These are phyloP conservation scores for Ophiodon elongatus DNA, from an alignment of 2,113 vertebrate genomes.

Conservation along the genomic window DNA sequence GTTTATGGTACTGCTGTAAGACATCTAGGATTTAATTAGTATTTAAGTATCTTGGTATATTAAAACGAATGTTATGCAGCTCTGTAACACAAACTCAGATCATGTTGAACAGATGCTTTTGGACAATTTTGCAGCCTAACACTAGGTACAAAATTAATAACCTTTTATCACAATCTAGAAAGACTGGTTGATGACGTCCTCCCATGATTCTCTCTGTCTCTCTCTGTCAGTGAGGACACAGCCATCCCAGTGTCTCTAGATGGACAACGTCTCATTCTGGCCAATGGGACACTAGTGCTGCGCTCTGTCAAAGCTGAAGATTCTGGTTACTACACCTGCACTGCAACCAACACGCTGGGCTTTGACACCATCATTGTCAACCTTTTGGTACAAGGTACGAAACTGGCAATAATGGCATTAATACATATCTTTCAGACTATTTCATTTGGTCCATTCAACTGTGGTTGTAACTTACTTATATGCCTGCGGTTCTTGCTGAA, in stretches of 20 bases:
- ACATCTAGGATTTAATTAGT: neutral
- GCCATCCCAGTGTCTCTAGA: constrained; percentile 92
- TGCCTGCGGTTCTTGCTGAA: neutral
- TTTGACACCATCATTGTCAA: constrained; percentile 99
- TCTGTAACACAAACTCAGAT: neutral
- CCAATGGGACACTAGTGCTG: constrained; percentile 93
- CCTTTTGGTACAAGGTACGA: constrained; percentile 95
- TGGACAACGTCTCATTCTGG: constrained; percentile 92
- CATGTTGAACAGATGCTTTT: neutral
- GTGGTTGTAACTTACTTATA: neutral
- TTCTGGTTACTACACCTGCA: constrained; percentile 98
- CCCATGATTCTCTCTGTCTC: neutral
- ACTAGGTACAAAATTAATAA: neutral
- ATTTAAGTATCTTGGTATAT: neutral
- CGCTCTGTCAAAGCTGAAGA: constrained; percentile 96
- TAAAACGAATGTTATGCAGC: neutral
- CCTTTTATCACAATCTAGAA: neutral
- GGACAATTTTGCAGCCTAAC: neutral
- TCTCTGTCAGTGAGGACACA: constrained; percentile 90
- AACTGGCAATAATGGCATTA: neutral
- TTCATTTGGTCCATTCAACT: neutral
- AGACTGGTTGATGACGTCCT: neutral
- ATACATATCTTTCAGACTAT: neutral
- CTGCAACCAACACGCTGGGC: constrained; percentile 96
- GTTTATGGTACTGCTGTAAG: neutral